Evolutionary conservation across 2,888 invertebrate genomes (phyloP), one percentile per base, ranked within the genome.

Genomic region (Rhimphoctona megacephalus): DNA sequence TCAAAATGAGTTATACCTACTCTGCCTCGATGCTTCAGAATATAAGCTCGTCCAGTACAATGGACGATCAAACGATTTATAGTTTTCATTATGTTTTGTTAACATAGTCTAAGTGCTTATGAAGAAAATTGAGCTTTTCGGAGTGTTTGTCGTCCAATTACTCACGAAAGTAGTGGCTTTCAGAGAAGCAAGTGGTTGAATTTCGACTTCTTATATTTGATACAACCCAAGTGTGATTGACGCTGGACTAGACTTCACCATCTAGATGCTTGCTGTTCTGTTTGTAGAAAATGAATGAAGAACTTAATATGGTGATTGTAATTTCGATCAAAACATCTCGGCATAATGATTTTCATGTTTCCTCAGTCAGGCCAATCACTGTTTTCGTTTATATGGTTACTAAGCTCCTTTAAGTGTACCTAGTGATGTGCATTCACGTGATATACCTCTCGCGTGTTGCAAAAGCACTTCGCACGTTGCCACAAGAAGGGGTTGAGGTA

Each of bases 341-440:
- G 46, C 8, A 33, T 49, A 66, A 64, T 64, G 19, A 52, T 66
- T 77, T 49, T 9, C 8, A 49, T 25, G 66, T 43, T 33, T 19
- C 66, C 61, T 9, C 39, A 77, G 33, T 36, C 33, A 33, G 64
- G 78, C 85, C 81, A 73, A 82, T 74, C 66, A 81, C 81, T 81
- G 78, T 43, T 52, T 30, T 66, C 54, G 43, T 69, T 78, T 61
- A 70, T 2, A 30, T 30, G 64, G 6, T 69, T 9, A n/a, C 54
- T 43, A 66, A 49, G 83, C 76, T 73, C 64, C 69, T 80, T 49
- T 64, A 43, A 70, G 85, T 61, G 83, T 72, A 80, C 66, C 46
- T 76, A 77, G 39, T 77, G 80, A 83, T 83, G 86, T 86, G 86
- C 80, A 80, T 83, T 83, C 86, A 81, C 83, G 83, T 76, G 86